Percentiles rank a stretch among this genome's conserved stretches.
Conservation (phyloP, 2,113 vertebrate genomes). For the Spheniscus mendiculus region DNA sequence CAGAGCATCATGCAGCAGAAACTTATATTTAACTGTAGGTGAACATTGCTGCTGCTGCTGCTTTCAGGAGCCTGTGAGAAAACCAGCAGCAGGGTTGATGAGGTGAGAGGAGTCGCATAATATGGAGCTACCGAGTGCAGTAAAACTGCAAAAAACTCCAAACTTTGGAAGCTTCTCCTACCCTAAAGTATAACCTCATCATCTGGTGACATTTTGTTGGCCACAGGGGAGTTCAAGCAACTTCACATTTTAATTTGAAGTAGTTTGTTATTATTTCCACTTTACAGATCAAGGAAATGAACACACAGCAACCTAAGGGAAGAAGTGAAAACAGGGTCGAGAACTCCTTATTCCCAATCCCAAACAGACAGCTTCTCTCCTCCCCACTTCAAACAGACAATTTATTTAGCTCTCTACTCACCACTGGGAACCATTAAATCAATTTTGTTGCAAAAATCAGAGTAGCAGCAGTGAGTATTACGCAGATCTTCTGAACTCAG, state of each 20-base stretch:
- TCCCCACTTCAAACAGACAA: not conserved
- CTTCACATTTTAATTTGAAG: not conserved
- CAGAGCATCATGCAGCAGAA: not conserved
- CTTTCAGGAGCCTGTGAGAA: not conserved
- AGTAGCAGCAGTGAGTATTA: conserved; percentile 96
- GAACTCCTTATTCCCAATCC: not conserved
- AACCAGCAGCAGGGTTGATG: not conserved
- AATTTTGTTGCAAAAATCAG: conserved; percentile 95
- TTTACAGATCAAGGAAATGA: not conserved
- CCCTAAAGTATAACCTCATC: not conserved
- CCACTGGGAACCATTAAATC: conserved; percentile 89
- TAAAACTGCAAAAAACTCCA: not conserved
- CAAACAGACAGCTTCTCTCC: not conserved
- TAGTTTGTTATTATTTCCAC: not conserved
- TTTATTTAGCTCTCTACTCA: conserved; percentile 62
- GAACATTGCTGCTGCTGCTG: not conserved
- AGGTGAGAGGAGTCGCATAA: not conserved
- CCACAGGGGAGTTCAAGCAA: not conserved
- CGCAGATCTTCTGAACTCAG: conserved; percentile 89
- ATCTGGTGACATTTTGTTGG: not conserved
- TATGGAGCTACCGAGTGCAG: not conserved
- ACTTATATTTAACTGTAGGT: fast-evolving
- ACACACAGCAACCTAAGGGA: not conserved
- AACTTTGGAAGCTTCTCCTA: not conserved
- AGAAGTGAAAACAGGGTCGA: not conserved